Base-by-base conservation (phyloP, 2,113 vertebrate species). In the Perccottus glenii region DNA sequence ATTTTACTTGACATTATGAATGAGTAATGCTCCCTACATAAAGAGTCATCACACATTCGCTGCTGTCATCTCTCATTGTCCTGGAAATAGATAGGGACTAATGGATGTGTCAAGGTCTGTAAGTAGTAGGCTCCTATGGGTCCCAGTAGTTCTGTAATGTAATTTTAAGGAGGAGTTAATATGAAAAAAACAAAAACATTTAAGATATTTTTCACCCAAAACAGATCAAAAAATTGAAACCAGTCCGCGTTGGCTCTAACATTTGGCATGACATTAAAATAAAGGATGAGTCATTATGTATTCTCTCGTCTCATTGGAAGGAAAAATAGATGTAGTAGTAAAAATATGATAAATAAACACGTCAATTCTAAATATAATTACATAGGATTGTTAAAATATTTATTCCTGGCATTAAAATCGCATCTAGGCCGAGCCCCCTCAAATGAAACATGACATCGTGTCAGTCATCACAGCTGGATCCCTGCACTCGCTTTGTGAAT, bases 401-500 rank as follows among this genome's bases (percentile, higher is more conserved):
- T 49, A 44, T 51, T 10, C 16, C 48, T 60, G 43, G 69, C 43
- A 5, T 46, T 79, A 49, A 49, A 49, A 77, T 53, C 7, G 46
- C 50, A 57, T 69, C 35, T 55, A 66, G 70, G 78, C 77, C 75
- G 72, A 62, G 11, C 70, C 61, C 51, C 62, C 47, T 64, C 56
- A 27, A 40, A 56, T 73, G 66, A 66, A 70, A 83, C 75, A 76
- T 87, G 84, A 87, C 87, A 83, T 77, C 40, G 75, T 76, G 81
- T 76, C 80, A 81, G 80, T 81, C 82, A 87, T 55, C 82, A 82
- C 85, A 83, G 85, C 84, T 85, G 81, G 84, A 83, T 71, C 78
- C 76, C 64, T 67, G 62, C 60, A 67, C 85, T 74, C 80, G 77
- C 87, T 86, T 87, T 88, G 85, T 87, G 88, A 82, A 36, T 78